These are phyloP conservation scores for Scolanthus callimorphus DNA, from an alignment of 92 coral and sea anemone species.

Conservation along the genomic window DNA sequence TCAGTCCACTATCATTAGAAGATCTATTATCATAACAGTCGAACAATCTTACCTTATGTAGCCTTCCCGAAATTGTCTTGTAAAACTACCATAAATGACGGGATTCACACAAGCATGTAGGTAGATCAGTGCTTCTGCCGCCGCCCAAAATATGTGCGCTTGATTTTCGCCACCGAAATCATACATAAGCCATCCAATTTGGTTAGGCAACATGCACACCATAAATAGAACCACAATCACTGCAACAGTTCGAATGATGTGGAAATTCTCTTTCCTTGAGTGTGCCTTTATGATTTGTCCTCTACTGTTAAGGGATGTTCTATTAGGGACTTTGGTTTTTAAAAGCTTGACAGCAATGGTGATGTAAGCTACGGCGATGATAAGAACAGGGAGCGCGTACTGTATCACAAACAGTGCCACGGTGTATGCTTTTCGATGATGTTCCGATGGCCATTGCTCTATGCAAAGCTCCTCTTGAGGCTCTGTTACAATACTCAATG, in stretches of 20 bases:
- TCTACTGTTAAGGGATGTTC: slow-evolving; percentile 55
- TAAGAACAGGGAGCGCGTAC: slow-evolving; percentile 68
- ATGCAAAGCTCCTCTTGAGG: slow-evolving; percentile 37
- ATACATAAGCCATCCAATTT: slow-evolving; percentile 86
- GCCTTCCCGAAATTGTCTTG: slow-evolving; percentile 80
- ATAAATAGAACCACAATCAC: slow-evolving; percentile 76
- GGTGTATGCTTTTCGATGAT: slow-evolving; percentile 61
- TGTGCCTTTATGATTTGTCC: slow-evolving; percentile 61
- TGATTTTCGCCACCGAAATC: slow-evolving; percentile 78
- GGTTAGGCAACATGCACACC: slow-evolving; percentile 82
- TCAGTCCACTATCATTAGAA: no score
- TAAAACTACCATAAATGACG: slow-evolving; percentile 75
- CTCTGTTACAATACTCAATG: slow-evolving; percentile 55
- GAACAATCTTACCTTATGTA: slow-evolving; percentile 25
- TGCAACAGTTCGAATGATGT: slow-evolving; percentile 77
- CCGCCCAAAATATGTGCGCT: slow-evolving; percentile 72
- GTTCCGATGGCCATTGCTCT: slow-evolving; percentile 65
- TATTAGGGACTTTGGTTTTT: slow-evolving; percentile 43
- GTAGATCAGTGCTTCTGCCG: slow-evolving; percentile 74
- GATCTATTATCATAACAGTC: neutral
- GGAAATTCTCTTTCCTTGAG: slow-evolving; percentile 57
- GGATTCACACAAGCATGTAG: slow-evolving; percentile 88
- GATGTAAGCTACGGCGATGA: slow-evolving; percentile 70
- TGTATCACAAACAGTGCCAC: slow-evolving; percentile 71
- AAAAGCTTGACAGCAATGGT: slow-evolving; percentile 57